phyloP scores from a whole-genome alignment of 2,888 invertebrate species.

The Netelia inedita region DNA sequence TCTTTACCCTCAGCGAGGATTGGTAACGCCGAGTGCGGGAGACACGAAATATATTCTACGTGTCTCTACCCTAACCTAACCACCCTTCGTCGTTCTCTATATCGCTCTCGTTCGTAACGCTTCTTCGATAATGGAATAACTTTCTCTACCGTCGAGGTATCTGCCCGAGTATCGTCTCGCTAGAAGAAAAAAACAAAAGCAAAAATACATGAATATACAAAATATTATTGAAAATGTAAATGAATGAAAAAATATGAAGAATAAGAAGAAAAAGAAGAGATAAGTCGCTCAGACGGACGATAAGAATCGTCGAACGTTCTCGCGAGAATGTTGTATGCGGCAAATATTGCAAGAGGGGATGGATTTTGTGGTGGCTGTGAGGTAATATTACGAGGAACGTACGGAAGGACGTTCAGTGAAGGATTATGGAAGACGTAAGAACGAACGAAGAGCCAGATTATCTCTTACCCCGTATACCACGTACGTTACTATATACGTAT shows the following conservation, averaged over 20 bases:
- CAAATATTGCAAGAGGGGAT: constrained; percentile 29
- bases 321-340: constrained; percentile 20
- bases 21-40: constrained; percentile 10
- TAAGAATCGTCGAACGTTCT: constrained; percentile 31
- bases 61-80: neutral
- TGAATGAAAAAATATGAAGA: neutral
- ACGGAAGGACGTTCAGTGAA: constrained; percentile 32
- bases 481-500: neutral
- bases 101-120: neutral
- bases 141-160: constrained; percentile 36
- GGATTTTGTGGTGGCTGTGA: neutral
- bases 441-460: constrained; percentile 48
- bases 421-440: constrained; percentile 46
- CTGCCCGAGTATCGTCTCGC: constrained; percentile 3
- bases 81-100: neutral
- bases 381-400: constrained; percentile 47
- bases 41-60: constrained; percentile 44
- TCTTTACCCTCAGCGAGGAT: constrained; percentile 18
- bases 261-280: constrained; percentile 18
- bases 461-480: neutral
- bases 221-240: no score
- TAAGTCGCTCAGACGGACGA: neutral
- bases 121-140: constrained; percentile 60
- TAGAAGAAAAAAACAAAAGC: no score
- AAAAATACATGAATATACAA: no score